Evolutionary conservation across 2,888 invertebrate genomes (phyloP).

Genomic region (Apotomis betuletana): DNA sequence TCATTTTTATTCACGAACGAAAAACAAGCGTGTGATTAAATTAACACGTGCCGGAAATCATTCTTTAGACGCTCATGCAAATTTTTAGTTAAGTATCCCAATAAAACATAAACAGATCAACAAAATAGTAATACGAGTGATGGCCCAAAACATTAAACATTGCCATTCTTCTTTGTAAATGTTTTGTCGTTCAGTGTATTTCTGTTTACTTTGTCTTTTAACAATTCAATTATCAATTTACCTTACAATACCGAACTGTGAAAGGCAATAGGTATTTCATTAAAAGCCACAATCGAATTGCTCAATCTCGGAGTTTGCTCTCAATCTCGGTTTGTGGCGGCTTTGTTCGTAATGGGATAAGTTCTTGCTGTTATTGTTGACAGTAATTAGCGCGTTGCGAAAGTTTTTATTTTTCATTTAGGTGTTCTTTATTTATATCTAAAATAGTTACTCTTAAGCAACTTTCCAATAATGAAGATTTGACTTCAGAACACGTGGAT

Average conservation of each 20-base stretch:
- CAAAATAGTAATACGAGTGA: too few relatives aligned
- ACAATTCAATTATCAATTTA: slow-evolving; percentile 10
- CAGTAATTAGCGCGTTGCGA: slow-evolving; percentile 4
- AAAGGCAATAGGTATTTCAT: slow-evolving; percentile 13
- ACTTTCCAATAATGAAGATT: too few relatives aligned
- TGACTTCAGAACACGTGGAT: too few relatives aligned
- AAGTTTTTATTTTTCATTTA: neutral
- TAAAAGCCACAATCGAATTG: slow-evolving; percentile 26
- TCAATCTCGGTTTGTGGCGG: slow-evolving; percentile 32
- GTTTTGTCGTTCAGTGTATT: neutral
- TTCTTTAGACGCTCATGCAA: too few relatives aligned
- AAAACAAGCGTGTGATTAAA: too few relatives aligned
- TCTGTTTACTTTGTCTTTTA: slow-evolving; percentile 8
- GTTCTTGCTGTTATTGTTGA: slow-evolving; percentile 19
- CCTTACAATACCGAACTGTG: neutral
- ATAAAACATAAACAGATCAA: too few relatives aligned
- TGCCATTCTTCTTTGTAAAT: neutral
- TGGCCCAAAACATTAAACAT: neutral
- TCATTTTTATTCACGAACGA: too few relatives aligned
- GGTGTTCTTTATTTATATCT: too few relatives aligned
- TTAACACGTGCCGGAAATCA: too few relatives aligned
- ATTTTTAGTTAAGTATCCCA: too few relatives aligned
- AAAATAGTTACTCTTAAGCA: too few relatives aligned
- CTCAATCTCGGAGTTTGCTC: slow-evolving; percentile 8
- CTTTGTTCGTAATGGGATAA: slow-evolving; percentile 25